Percentiles rank a stretch among this genome's conserved stretches.
Evolutionary conservation across 2,113 vertebrate species (phyloP).

Genomic region (Paradisaea rubra): DNA sequence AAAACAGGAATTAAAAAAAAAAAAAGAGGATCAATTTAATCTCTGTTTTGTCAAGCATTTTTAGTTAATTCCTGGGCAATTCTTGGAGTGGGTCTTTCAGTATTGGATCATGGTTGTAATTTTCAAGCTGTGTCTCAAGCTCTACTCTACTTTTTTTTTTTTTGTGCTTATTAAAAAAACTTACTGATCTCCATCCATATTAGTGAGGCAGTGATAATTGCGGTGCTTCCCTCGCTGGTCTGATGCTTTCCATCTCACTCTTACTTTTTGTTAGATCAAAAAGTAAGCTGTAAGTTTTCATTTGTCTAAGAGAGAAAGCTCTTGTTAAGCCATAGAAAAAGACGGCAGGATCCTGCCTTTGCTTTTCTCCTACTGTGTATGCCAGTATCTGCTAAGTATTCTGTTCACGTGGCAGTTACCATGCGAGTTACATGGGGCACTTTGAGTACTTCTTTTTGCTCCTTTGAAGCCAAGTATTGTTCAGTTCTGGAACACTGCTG

Average conservation of each 20-base stretch:
- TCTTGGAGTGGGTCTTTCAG: background rate
- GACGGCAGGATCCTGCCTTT: background rate
- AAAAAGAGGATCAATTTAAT: background rate
- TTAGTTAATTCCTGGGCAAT: background rate
- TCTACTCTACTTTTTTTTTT: background rate
- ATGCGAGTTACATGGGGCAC: rapidly evolving
- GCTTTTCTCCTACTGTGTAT: background rate
- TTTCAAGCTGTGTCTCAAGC: background rate
- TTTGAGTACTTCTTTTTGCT: background rate
- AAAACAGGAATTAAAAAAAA: background rate
- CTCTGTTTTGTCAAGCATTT: background rate
- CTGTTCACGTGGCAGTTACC: background rate
- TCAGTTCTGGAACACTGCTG: background rate
- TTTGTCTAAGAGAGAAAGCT: background rate
- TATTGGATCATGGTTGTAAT: background rate
- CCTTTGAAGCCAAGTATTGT: background rate
- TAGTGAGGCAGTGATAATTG: background rate
- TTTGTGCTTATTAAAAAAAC: background rate
- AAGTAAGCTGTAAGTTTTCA: background rate
- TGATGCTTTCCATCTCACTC: background rate
- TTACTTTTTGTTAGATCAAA: background rate
- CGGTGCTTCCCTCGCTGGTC: background rate
- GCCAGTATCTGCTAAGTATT: background rate
- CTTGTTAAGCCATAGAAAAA: background rate
- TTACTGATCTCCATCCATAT: background rate